These are phyloP conservation scores for Gracilinanus agilis DNA, from an alignment of 2,113 vertebrate species.

Conservation along the genomic window DNA sequence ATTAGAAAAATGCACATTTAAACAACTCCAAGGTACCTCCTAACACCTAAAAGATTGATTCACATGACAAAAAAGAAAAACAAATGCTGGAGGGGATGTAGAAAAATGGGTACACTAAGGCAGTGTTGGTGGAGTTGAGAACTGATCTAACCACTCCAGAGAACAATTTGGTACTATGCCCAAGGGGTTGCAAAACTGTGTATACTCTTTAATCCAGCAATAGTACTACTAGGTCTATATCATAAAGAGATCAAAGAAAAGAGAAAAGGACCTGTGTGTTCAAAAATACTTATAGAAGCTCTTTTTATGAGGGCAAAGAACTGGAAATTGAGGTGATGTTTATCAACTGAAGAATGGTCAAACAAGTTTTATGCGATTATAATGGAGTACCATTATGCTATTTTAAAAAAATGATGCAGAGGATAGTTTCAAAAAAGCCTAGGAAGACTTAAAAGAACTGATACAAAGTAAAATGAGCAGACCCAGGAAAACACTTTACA, in stretches of 20 bases:
- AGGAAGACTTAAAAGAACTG: no score
- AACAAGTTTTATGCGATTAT: no score
- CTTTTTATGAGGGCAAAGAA: background rate
- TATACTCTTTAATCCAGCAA: background rate
- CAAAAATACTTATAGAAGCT: background rate
- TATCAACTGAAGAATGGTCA: no score
- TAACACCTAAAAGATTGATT: background rate
- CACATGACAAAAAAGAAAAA: background rate
- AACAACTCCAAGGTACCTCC: no score
- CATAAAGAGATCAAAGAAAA: background rate
- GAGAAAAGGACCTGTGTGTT: background rate
- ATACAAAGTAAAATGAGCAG: no score
- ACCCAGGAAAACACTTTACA: no score
- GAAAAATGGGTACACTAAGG: background rate
- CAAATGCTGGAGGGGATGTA: background rate
- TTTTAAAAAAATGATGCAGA: no score
- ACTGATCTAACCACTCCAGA: no score
- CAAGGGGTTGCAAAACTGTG: background rate
- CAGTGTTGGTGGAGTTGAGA: background rate
- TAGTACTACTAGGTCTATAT: background rate
- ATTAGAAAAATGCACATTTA: no score
- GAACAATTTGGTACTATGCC: background rate
- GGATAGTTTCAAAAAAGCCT: no score
- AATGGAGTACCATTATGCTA: no score
- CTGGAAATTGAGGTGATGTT: no score